Evolutionary conservation across 2,797 vertebrate species (phyloP).

Genomic region (Dicrostonyx torquatus): DNA sequence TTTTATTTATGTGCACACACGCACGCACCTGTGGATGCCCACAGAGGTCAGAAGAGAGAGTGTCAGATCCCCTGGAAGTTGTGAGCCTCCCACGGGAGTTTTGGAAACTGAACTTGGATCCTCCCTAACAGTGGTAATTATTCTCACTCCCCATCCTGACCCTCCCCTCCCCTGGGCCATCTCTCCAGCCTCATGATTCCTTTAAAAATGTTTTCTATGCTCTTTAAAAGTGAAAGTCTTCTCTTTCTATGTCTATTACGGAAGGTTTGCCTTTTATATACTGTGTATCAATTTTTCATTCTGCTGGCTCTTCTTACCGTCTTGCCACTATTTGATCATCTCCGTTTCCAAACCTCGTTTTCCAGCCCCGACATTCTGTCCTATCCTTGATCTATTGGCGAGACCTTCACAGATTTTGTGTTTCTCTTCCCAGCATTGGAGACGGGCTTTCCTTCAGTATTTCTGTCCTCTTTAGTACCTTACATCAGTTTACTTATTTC

Average conservation of each 20-base stretch:
- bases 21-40: not conserved
- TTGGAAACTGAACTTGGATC: not conserved
- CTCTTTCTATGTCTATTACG: not conserved
- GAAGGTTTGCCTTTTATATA: not conserved
- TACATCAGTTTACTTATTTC: not conserved
- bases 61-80: not conserved
- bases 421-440: not conserved
- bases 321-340: not conserved
- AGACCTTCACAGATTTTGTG: not conserved
- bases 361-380: not conserved
- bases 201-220: not conserved
- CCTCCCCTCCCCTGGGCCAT: too few species aligned
- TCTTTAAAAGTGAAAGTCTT: not conserved
- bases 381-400: not conserved
- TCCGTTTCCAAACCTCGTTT: not conserved
- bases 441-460: not conserved
- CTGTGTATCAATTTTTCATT: not conserved
- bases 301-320: not conserved
- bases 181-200: not conserved
- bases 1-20: not conserved
- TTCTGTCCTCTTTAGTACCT: not conserved
- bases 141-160: not conserved
- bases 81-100: not conserved
- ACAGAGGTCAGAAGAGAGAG: not conserved
- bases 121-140: not conserved